Base-by-base conservation (phyloP, 92 coral and sea anemone genomes). In the Palythoa grandis region DNA sequence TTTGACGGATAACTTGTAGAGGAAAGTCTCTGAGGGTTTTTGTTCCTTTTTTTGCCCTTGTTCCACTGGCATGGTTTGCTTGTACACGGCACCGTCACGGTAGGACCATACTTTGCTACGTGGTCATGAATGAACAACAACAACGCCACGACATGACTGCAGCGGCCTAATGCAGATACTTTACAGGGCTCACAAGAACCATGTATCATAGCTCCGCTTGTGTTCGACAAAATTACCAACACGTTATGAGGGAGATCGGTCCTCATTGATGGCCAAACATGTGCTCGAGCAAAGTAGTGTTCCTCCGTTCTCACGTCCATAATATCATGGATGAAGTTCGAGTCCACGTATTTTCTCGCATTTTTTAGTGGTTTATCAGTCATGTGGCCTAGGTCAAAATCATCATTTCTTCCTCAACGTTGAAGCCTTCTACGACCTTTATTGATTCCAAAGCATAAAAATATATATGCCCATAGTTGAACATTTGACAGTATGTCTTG, bases 221-320 rank as follows among this genome's bases (percentile, higher is more conserved):
- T 67, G 53, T 58, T 20, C 47, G 90, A 89, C 19, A 89, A 63
- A 2, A 79, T 61, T 11, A 87, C 87, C 16, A 52, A 14, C 19
- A 87, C 95, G 77, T 92, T 89, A 65, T 84, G 86, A 23, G 91
- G 89, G 24, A 77, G 72, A 19, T 77, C 86, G 40, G 72, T 52
- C 60, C 68, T 72, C 95, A 89, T 92, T 22, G 91, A 87, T 4
- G 93, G 93, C 91, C 93, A 91, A 56, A 91, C 91, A 85, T 91
- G 93, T 50, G 89, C 93, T 20, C 91, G 85, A 14, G 86, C 82
- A 38, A 91, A 91, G 83, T 88, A 91, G 23, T 22, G 47, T 16
- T 84, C 87, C 10, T 74, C 78, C 38, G 89, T 72, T 52, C 40
- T 72, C 17, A 53, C 52, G 50, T 87, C 90, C 65, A 35, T 52